Base-by-base conservation (phyloP, 2,888 invertebrate species). In the Ecdyonurus torrentis region DNA sequence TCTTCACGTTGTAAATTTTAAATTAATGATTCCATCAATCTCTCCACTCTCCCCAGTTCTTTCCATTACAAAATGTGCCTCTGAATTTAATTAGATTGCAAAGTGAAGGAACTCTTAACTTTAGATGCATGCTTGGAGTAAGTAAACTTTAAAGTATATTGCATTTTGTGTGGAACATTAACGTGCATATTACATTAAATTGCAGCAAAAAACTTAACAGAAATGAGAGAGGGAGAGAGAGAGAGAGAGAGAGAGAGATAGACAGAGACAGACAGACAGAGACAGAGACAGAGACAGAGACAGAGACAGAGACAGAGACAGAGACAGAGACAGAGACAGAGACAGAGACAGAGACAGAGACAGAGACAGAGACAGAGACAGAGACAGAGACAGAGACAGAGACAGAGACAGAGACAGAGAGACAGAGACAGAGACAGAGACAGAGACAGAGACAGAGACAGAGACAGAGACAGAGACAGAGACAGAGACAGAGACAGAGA, bases 401-500 rank as follows among this genome's bases (percentile, higher is more conserved):
- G 7, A 20, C 19, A 2, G 18, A 25, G 50, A n/a, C 20, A 2
- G 22, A 7, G 19, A 22, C 1, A 37, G 2, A 22, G 22, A 60
- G 23, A 60, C 37, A 37, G 22, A 59, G 25, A 18, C 20, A 7
- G 2, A 2, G 19, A n/a, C 1, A 22, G 55, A 18, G 18, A 24
- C 2, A 58, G 58, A 58, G 58, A 20, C 23, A 23, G 58, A 3
- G 23, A 3, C 59, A 55, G 58, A 59, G 62, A 64, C 58, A 62
- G 58, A 10, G 55, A 59, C 65, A 62, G 61, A 66, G 65, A 62
- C 64, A 64, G 65, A 64, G 25, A 50, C 58, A 61, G 65, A 62
- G 65, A 64, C 65, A 53, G 59, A 37, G 15, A 62, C 58, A 52
- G 58, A 59, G 62, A 25, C 50, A 62, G 64, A 53, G 58, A 52